A percentile compares a stretch with the other conserved stretches of the same genome.
Conservation (phyloP, 2,797 vertebrate species). For the Sebastiscus tertius region DNA sequence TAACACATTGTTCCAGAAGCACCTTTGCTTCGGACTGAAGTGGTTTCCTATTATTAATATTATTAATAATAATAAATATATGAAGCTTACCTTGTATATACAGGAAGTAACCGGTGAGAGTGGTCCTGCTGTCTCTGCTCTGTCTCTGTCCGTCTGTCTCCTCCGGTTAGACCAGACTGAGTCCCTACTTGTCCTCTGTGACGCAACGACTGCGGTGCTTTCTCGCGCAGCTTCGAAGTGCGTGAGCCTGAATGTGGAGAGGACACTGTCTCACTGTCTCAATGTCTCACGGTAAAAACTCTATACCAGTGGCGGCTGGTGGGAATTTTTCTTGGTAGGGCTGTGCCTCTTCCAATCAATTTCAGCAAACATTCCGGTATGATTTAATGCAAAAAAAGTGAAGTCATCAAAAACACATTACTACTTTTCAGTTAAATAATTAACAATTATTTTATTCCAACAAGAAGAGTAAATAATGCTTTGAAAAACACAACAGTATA, state of each 20-base stretch:
- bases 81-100: constrained; percentile 36
- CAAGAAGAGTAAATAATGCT: too few relatives aligned
- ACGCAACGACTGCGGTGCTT: constrained; percentile 57
- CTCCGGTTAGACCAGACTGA: not conserved
- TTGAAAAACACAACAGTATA: too few relatives aligned
- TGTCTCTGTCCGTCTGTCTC: constrained; percentile 2
- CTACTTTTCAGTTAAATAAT: too few relatives aligned
- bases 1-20: constrained; percentile 18
- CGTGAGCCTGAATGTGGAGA: not conserved
- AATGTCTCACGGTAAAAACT: not conserved
- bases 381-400: too few relatives aligned
- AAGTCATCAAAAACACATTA: too few relatives aligned
- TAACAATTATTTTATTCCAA: too few relatives aligned
- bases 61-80: not conserved
- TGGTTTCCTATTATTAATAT: not conserved
- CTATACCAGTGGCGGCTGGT: too few relatives aligned
- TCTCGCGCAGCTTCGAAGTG: not conserved
- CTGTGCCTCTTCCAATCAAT: too few relatives aligned
- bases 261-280: too few relatives aligned
- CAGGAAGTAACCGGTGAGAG: not conserved
- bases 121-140: constrained; percentile 12
- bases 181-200: constrained; percentile 58
- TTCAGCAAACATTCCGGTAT: too few relatives aligned
- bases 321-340: too few relatives aligned
- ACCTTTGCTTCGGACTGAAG: not conserved